Evolutionary conservation across 2,797 vertebrate species (phyloP).

Genomic region (Synanceia verrucosa): DNA sequence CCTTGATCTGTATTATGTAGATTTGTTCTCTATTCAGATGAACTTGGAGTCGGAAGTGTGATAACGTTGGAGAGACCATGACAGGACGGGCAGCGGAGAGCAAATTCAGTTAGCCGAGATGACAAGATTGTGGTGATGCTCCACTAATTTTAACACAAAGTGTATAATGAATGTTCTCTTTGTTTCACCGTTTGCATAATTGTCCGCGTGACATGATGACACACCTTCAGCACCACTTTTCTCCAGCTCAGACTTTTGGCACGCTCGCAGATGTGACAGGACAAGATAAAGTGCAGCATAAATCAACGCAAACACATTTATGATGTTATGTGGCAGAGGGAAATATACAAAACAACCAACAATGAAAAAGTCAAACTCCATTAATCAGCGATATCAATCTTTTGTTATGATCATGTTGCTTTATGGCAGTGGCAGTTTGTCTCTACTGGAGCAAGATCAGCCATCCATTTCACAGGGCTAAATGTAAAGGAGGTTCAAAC

Average conservation of each 20-base stretch:
- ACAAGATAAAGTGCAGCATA: background rate
- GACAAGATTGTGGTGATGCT: conserved; percentile 12
- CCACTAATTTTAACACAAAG: conserved; percentile 9
- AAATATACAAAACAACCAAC: conserved; percentile 9
- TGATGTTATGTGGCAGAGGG: background rate
- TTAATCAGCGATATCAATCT: background rate
- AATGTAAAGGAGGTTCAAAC: background rate
- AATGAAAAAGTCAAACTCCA: background rate
- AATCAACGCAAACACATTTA: background rate
- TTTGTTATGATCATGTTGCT: background rate
- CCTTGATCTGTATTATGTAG: conserved; percentile 71
- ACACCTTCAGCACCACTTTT: background rate
- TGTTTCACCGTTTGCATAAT: conserved; percentile 2
- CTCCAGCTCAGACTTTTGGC: background rate
- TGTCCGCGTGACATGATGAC: background rate
- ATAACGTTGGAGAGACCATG: conserved; percentile 38
- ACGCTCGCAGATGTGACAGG: background rate
- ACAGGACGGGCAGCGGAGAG: conserved; percentile 21
- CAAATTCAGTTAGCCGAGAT: conserved; percentile 25
- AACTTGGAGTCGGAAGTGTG: conserved; percentile 43
- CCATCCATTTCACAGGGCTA: background rate
- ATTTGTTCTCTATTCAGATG: conserved; percentile 59
- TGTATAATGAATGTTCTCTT: conserved; percentile 27
- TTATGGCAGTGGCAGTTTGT: background rate
- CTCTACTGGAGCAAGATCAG: background rate